These are phyloP conservation scores for Epicauta chinensis DNA, from an alignment of 1,140 invertebrate genomes.

Conservation along the genomic window DNA sequence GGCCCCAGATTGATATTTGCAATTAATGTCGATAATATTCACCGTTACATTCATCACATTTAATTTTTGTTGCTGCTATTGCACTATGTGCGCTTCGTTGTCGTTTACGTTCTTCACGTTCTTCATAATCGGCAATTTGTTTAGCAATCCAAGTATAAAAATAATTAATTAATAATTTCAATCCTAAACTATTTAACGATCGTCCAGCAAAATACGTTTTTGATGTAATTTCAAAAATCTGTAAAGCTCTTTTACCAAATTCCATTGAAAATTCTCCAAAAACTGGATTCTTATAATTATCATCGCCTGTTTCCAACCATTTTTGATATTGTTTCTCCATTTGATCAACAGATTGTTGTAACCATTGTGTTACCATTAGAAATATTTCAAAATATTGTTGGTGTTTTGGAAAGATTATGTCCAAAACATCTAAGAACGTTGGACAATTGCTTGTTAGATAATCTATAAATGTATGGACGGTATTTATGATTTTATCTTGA, in stretches of 20 bases:
- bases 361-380: slow-evolving; percentile 15
- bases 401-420: slow-evolving; percentile 15
- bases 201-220: slow-evolving; percentile 12
- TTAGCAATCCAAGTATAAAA: slow-evolving; percentile 17
- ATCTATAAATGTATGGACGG: neutral
- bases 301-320: slow-evolving; percentile 12
- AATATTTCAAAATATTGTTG: slow-evolving; percentile 10
- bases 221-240: slow-evolving; percentile 17
- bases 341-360: slow-evolving; percentile 12
- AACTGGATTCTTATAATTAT: slow-evolving; percentile 8
- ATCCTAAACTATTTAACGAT: neutral
- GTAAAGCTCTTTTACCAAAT: slow-evolving; percentile 7
- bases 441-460: neutral
- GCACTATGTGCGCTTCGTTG: slow-evolving; percentile 3
- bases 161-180: slow-evolving; percentile 10
- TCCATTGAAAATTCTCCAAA: slow-evolving; percentile 8
- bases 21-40: slow-evolving; percentile 10
- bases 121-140: slow-evolving; percentile 7
- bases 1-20: no score
- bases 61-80: neutral
- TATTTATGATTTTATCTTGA: slow-evolving; percentile 7
- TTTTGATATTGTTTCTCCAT: slow-evolving; percentile 13
- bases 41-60: slow-evolving; percentile 15
- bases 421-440: neutral
- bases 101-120: neutral